These are phyloP conservation scores for Leptinotarsa defecta DNA, from an alignment of 1,140 invertebrate species.

Conservation along the genomic window DNA sequence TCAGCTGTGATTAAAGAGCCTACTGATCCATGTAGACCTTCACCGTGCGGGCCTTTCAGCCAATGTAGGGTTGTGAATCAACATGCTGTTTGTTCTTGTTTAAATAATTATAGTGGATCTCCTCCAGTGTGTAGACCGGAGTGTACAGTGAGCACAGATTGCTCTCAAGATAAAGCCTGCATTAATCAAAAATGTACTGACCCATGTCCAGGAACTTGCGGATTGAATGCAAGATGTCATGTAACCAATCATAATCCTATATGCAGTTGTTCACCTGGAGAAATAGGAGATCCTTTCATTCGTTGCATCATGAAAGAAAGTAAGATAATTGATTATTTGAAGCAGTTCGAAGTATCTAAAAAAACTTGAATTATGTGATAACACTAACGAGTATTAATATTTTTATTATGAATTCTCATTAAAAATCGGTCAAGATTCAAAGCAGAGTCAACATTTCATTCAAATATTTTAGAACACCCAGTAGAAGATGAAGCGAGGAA, in stretches of 20 bases:
- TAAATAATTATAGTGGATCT: conserved; percentile 68
- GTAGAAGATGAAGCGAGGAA: conserved; percentile 51
- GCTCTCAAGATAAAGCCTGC: conserved; percentile 70
- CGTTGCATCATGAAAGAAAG: conserved; percentile 66
- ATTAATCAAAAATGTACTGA: conserved; percentile 76
- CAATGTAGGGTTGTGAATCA: conserved; percentile 67
- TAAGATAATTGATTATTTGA: conserved; percentile 53
- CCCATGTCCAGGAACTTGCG: conserved; percentile 77
- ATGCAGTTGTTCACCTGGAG: conserved; percentile 72
- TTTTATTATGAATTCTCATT: no score
- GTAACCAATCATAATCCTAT: conserved; percentile 79
- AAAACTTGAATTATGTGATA: no score
- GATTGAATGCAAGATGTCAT: conserved; percentile 71
- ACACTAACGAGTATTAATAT: no score
- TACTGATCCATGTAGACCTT: conserved; percentile 66
- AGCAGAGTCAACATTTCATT: conserved; percentile 20
- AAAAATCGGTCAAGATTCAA: no score
- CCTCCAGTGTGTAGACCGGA: conserved; percentile 75
- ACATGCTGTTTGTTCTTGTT: conserved; percentile 73
- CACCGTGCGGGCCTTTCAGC: conserved; percentile 74
- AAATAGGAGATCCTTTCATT: conserved; percentile 75
- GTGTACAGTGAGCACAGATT: conserved; percentile 77
- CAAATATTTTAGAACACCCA: conserved; percentile 57
- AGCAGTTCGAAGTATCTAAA: background rate
- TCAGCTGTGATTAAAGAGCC: conserved; percentile 54